Base-by-base conservation (phyloP, 2,797 vertebrate species). In the Poecilia wingei region DNA sequence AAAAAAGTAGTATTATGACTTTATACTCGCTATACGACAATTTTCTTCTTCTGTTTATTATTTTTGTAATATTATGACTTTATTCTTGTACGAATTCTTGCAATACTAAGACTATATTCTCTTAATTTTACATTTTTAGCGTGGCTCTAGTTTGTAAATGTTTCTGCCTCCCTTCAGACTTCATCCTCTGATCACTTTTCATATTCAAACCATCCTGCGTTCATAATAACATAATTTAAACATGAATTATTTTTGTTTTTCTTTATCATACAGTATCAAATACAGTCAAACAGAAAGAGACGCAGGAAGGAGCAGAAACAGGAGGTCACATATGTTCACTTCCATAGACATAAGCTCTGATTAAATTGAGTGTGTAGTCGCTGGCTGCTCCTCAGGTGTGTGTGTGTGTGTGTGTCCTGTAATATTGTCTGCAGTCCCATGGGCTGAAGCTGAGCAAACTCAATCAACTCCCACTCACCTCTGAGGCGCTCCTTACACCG, bases 401-500 rank as follows among this genome's bases (percentile, higher is more conserved):
- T 79, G 75, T 79, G 78, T 75, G 72, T 82, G 88, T 92, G 92
- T 91, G 87, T 86, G 87, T 91, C 88, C 86, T 94, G 91, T 92
- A 94, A 94, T 95, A 95, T 94, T 94, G 92, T 94, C 91, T 93
- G 88, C 82, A 79, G 91, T 94, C 94, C 91, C 93, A 88, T 83
- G 91, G 91, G 94, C 91, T 91, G 91, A 69, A 87, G 91, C 91
- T 94, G 93, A 93, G 92, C 91, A 95, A 95, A 95, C 93, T 95
- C 94, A 95, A 95, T 94, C 94, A 95, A 94, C 94, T 95, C 91
- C 92, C 92, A 93, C 94, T 94, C 93, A 93, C 92, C 92, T 93
- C 91, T 89, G 87, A 88, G 87, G 69, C 82, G 85, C 86, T 75
- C 87, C 82, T 79, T 77, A 81, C 83, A 90, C 86, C 85, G 83